These are phyloP conservation scores for Neoaliturus tenellus DNA, from an alignment of 2,888 invertebrate genomes.

Conservation along the genomic window DNA sequence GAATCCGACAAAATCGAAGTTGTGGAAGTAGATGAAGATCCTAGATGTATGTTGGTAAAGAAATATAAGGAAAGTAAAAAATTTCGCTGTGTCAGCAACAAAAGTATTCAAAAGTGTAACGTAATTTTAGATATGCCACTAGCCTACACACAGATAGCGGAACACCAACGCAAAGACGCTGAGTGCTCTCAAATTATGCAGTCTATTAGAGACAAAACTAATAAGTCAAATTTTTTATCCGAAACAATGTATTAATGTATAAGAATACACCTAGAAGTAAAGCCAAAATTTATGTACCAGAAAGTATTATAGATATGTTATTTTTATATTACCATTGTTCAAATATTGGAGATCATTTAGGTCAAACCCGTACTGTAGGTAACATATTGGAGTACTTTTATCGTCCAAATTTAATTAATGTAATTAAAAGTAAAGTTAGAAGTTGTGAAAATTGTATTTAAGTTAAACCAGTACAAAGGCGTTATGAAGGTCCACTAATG, in stretches of 20 bases:
- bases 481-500: constrained; percentile 4
- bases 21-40: no score
- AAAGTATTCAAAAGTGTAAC: neutral
- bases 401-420: neutral
- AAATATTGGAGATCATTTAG: neutral
- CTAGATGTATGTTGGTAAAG: no score
- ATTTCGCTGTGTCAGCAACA: neutral
- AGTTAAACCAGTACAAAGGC: constrained; percentile 10
- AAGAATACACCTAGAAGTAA: neutral
- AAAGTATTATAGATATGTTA: neutral
- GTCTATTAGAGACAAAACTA: neutral
- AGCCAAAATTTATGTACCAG: constrained; percentile 15
- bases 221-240: neutral
- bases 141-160: neutral
- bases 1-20: neutral
- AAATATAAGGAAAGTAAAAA: neutral
- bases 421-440: neutral
- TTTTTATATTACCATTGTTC: constrained; percentile 9
- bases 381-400: constrained; percentile 25
- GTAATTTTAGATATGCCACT: neutral
- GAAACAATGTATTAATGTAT: constrained; percentile 16
- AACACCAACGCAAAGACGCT: neutral
- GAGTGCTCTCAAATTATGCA: neutral
- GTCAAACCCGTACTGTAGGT: neutral
- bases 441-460: neutral